phyloP scores from a whole-genome alignment of 2,113 vertebrate genomes.

The Spea multiplicata region DNA sequence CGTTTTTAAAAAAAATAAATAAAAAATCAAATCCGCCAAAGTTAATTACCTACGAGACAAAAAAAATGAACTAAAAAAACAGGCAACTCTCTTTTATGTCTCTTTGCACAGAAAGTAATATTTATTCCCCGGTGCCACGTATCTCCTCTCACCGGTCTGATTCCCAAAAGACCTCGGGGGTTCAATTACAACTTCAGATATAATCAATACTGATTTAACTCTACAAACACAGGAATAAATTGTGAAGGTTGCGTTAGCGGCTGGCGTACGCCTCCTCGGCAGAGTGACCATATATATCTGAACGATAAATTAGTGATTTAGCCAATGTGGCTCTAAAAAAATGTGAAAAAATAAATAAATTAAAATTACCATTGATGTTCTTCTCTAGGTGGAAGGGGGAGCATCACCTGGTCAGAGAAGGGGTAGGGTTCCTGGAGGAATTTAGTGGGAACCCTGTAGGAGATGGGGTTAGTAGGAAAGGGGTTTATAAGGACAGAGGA shows the following conservation, averaged over 20 bases:
- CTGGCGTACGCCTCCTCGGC: neutral
- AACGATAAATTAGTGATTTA: conserved; percentile 21
- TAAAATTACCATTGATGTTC: no score
- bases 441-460: no score
- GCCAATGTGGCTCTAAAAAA: neutral
- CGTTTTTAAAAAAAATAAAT: neutral
- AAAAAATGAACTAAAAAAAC: no score
- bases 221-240: conserved; percentile 42
- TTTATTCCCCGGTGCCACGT: conserved; percentile 28
- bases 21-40: neutral
- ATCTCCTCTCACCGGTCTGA: conserved; percentile 24
- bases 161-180: conserved; percentile 37
- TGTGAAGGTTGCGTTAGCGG: conserved; percentile 13
- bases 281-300: conserved; percentile 22
- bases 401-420: no score
- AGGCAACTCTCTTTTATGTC: conserved; percentile 18
- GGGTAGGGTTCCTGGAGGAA: no score
- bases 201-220: conserved; percentile 49
- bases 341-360: no score
- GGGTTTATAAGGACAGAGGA: no score
- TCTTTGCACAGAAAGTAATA: conserved; percentile 13
- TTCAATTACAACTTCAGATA: conserved; percentile 47
- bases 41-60: neutral
- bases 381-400: no score
- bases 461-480: no score